Evolutionary conservation across 53 echinoderm and acorn worm genomes (phyloP).

Genomic region (Hippasteria phrygiana): DNA sequence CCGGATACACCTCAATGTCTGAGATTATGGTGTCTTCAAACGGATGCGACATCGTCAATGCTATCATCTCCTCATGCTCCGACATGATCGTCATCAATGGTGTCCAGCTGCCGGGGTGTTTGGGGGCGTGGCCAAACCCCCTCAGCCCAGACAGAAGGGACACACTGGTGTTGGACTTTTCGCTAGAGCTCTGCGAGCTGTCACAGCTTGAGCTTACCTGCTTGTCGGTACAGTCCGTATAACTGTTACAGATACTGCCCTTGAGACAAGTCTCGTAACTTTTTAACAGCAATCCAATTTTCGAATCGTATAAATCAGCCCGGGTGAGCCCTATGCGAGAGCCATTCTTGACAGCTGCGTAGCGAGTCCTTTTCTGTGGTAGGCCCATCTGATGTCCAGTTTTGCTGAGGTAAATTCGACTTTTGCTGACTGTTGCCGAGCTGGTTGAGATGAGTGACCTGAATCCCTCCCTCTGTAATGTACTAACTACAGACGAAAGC

Average conservation of each 20-base stretch:
- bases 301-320: not conserved
- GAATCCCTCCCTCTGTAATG: not conserved
- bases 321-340: not conserved
- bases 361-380: not conserved
- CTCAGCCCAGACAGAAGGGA: conserved; percentile 26
- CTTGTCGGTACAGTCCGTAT: no score
- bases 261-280: not conserved
- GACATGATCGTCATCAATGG: not conserved
- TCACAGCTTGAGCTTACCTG: conserved; percentile 27
- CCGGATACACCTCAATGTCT: conserved; percentile 36
- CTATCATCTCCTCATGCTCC: conserved; percentile 27
- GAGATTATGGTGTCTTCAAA: conserved; percentile 12
- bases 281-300: not conserved
- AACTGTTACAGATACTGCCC: no score
- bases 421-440: conserved; percentile 7
- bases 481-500: no score
- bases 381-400: not conserved
- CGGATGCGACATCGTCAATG: not conserved
- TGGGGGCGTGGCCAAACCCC: not conserved
- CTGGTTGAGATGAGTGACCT: not conserved
- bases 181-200: conserved; percentile 27
- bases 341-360: no score
- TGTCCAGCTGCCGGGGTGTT: not conserved
- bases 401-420: conserved; percentile 49
- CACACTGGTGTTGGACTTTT: conserved; percentile 39